Percentiles rank a stretch among this genome's conserved stretches.
These are phyloP conservation scores for Oriolus oriolus DNA, from an alignment of 2,113 vertebrate species.

Conservation along the genomic window DNA sequence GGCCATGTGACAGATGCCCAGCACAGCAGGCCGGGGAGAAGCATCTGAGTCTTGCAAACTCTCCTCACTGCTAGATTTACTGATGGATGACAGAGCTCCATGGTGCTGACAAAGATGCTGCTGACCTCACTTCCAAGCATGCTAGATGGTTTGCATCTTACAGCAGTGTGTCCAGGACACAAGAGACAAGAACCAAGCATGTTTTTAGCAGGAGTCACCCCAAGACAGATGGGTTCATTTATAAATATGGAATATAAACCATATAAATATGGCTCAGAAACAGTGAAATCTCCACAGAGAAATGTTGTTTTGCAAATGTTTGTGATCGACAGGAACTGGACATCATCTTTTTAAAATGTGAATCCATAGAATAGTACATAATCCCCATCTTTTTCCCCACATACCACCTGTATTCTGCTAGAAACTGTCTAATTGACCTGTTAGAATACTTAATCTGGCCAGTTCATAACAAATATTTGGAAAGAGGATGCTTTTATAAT, in stretches of 20 bases:
- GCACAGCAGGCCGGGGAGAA: slow-evolving; percentile 16
- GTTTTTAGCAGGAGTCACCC: not conserved
- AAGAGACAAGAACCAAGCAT: not conserved
- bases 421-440: not conserved
- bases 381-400: not conserved
- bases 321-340: not conserved
- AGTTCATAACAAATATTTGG: not conserved
- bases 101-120: not conserved
- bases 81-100: slow-evolving; percentile 16
- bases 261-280: not conserved
- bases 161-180: not conserved
- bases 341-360: not conserved
- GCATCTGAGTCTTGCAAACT: slow-evolving; percentile 28
- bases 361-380: not conserved
- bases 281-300: not conserved
- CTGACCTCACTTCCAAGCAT: not conserved
- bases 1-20: slow-evolving; percentile 26
- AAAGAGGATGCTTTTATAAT: not conserved
- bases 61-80: not conserved
- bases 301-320: not conserved
- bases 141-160: not conserved
- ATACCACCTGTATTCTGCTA: not conserved
- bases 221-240: not conserved
- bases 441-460: not conserved
- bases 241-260: not conserved